A percentile compares a stretch with the other conserved stretches of the same genome.
Evolutionary conservation across 2,888 invertebrate species (phyloP).

Genomic region (Nematopogon swammerdamellus): DNA sequence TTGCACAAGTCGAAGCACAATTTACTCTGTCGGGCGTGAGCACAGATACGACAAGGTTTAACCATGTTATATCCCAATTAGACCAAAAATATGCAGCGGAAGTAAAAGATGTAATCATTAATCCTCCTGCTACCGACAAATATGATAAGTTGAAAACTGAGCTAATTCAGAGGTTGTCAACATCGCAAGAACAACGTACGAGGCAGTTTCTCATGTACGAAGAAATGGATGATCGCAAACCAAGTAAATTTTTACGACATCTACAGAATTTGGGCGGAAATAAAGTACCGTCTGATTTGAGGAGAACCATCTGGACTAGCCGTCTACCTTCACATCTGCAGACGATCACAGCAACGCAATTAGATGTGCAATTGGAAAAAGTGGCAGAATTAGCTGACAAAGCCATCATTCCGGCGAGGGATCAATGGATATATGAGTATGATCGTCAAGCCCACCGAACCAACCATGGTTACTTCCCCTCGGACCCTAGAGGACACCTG

Average conservation of each 20-base stretch:
- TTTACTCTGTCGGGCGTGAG: conserved; percentile 12
- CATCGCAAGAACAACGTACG: conserved; percentile 2
- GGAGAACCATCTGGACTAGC: neutral
- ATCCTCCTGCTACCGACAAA: conserved; percentile 10
- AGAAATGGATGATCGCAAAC: conserved; percentile 4
- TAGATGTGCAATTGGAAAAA: neutral
- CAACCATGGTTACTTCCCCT: too few relatives aligned
- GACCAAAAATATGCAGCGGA: conserved; percentile 12
- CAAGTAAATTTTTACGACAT: conserved; percentile 1
- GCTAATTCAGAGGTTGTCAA: conserved; percentile 1
- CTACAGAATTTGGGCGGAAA: conserved; percentile 2
- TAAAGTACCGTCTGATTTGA: neutral
- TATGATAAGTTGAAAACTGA: conserved; percentile 3
- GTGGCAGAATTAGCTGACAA: neutral
- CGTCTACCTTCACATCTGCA: conserved; percentile 2
- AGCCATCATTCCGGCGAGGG: too few relatives aligned
- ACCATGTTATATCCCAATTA: conserved; percentile 12
- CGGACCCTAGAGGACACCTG: too few relatives aligned
- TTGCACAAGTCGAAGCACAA: conserved; percentile 17
- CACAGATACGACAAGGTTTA: conserved; percentile 14
- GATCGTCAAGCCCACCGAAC: too few relatives aligned
- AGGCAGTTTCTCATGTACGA: neutral
- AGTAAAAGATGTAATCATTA: conserved; percentile 10
- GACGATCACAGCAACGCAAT: neutral
- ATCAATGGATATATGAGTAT: too few relatives aligned